Percentiles rank a stretch among this genome's conserved stretches.
These are phyloP conservation scores for Meiosimyza platycephala DNA, from an alignment of 2,888 invertebrate genomes.

Conservation along the genomic window DNA sequence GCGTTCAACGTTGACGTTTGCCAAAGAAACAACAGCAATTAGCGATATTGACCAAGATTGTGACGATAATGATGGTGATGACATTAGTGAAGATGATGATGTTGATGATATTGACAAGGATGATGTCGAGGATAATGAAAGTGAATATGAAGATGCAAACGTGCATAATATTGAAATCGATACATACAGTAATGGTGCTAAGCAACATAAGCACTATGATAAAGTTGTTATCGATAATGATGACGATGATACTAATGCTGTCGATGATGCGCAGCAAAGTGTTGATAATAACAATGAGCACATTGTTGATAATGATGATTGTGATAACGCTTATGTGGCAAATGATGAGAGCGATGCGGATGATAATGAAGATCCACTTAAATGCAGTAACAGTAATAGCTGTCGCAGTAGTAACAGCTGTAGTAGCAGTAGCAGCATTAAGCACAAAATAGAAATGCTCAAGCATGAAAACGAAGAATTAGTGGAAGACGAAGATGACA, in stretches of 20 bases:
- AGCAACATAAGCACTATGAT: background rate
- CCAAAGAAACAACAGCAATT: background rate
- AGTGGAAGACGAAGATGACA: background rate
- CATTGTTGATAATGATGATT: conserved; percentile 20
- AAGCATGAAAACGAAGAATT: background rate
- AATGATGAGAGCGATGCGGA: conserved; percentile 19
- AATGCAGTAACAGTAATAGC: conserved; percentile 18
- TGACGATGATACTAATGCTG: conserved; percentile 3
- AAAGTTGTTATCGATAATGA: background rate
- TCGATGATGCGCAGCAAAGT: background rate
- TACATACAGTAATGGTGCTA: background rate
- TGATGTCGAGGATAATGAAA: background rate
- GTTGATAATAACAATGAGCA: conserved; percentile 4
- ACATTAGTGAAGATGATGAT: background rate
- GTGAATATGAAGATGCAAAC: background rate
- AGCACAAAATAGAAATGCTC: background rate
- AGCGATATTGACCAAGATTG: too few species aligned
- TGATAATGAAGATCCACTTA: conserved; percentile 9
- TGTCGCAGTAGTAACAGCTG: background rate
- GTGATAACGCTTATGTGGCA: background rate
- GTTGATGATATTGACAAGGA: background rate
- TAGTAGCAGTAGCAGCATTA: background rate
- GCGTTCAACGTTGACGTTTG: background rate
- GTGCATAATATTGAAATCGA: background rate
- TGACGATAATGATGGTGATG: background rate